A percentile compares a stretch with the other conserved stretches of the same genome.
Evolutionary conservation across 1,140 invertebrate species (phyloP).

Genomic region (Nasonia longicornis): DNA sequence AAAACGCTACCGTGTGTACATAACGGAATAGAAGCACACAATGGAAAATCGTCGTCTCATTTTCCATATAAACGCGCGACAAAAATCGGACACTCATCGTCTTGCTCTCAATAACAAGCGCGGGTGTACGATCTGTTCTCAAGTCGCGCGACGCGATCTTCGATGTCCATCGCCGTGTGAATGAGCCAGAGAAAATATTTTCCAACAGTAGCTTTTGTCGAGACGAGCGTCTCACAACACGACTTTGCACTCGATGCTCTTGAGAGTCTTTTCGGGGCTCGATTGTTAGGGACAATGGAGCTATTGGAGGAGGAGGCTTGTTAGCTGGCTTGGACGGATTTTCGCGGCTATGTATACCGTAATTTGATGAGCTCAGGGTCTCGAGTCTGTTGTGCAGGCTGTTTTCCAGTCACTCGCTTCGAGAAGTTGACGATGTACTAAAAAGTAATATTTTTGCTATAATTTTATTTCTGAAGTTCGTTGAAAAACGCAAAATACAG

Average conservation of each 20-base stretch:
- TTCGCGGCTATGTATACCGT: not conserved
- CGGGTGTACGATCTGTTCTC: not conserved
- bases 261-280: slow-evolving; percentile 16
- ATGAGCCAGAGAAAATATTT: slow-evolving; percentile 11
- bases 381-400: not conserved
- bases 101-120: not conserved
- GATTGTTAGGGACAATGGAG: slow-evolving; percentile 29
- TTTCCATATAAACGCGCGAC: not conserved
- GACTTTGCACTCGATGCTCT: slow-evolving; percentile 4
- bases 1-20: not conserved
- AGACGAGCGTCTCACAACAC: not conserved
- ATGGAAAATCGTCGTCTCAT: slow-evolving; percentile 15
- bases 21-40: not conserved
- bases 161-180: slow-evolving; percentile 18
- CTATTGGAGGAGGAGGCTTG: not conserved
- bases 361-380: not conserved
- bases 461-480: no score
- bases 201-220: not conserved
- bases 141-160: not conserved
- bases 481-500: not conserved
- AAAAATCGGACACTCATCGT: not conserved
- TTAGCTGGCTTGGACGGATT: slow-evolving; percentile 8
- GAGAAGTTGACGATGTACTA: no score
- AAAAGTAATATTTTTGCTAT: no score
- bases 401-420: no score